Evolutionary conservation across 2,888 invertebrate species (phyloP).

Genomic region (Nysson spinosus): DNA sequence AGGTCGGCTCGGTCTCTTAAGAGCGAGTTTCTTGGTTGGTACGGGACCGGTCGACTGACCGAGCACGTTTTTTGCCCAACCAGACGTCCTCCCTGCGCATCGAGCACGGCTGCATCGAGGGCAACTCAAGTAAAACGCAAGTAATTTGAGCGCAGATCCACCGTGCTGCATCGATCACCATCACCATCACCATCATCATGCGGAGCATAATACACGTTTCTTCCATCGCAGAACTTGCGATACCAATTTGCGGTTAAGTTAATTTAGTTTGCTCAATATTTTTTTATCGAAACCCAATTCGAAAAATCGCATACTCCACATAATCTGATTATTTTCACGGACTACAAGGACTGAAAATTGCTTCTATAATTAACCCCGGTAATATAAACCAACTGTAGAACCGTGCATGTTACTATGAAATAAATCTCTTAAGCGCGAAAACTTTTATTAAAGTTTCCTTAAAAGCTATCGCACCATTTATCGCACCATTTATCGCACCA

Average conservation of each 20-base stretch:
- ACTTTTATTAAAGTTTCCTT: too few relatives aligned
- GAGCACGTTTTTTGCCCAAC: slow-evolving; percentile 47
- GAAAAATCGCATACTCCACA: background rate
- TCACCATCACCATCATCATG: slow-evolving; percentile 48
- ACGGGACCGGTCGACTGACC: slow-evolving; percentile 37
- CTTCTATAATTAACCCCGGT: too few relatives aligned
- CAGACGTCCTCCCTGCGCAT: slow-evolving; percentile 47
- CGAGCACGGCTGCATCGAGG: slow-evolving; percentile 24
- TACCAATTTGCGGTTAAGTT: slow-evolving; percentile 41
- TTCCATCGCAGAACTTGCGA: slow-evolving; percentile 13
- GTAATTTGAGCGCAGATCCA: slow-evolving; percentile 47
- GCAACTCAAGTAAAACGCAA: slow-evolving; percentile 39
- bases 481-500: too few relatives aligned
- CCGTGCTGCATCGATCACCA: slow-evolving; percentile 45
- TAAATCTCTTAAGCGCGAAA: too few relatives aligned
- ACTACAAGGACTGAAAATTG: too few relatives aligned
- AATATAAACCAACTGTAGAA: too few relatives aligned
- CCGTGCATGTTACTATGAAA: too few relatives aligned
- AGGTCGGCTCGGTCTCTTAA: slow-evolving; percentile 21
- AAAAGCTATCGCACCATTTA: too few relatives aligned
- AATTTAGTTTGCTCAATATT: slow-evolving; percentile 20
- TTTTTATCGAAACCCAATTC: background rate
- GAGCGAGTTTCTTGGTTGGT: slow-evolving; percentile 41
- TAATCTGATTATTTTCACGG: background rate
- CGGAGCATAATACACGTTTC: slow-evolving; percentile 29